Evolutionary conservation across 2,888 invertebrate genomes (phyloP), one percentile per base, ranked within the genome.

Genomic region (Ferdinandea cuprea): DNA sequence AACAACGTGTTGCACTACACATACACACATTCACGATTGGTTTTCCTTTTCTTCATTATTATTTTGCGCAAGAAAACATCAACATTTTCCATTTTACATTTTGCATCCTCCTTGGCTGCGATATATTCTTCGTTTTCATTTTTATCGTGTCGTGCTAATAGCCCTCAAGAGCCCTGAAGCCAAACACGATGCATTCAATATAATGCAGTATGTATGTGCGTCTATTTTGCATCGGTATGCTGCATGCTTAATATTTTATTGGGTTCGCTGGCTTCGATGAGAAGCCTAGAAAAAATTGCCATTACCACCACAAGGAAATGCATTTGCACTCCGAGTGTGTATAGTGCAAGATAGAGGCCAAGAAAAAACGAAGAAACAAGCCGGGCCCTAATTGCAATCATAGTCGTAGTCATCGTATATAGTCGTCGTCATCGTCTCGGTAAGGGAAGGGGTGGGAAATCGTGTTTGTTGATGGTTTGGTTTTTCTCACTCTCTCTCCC

Each of bases 331-430:
- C 58, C 13, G 56, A 32, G 37, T 30, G 6, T 9, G 30, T n/a
- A n/a, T 7, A 28, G 35, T 35, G 58, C 15, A 63, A 46, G 32
- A 32, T 37, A 54, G 72, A 32, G 52, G 37, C 73, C 61, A 68
- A 32, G 52, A 58, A 63, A 50, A n/a, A 44, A 54, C 13, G 44
- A 58, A 52, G 32, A 17, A 80, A 80, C 79, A 63, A 71, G 32
- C 44, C 40, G 52, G 66, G 76, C 81, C 76, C 76, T 81, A 81
- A 81, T 81, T 81, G 71, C 71, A 59, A 40, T 37, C 44, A 37
- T 59, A 17, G 65, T 37, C 42, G 56, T 25, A 1, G 42, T 2
- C 15, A 8, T 8, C 8, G 42, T 15, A 9, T 15, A 17, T 9
- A 17, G 17, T 15, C 52, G 32, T 35, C 35, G 44, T 19, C 44